phyloP scores from a whole-genome alignment of 2,113 vertebrate genomes.

The Burhinus bistriatus region DNA sequence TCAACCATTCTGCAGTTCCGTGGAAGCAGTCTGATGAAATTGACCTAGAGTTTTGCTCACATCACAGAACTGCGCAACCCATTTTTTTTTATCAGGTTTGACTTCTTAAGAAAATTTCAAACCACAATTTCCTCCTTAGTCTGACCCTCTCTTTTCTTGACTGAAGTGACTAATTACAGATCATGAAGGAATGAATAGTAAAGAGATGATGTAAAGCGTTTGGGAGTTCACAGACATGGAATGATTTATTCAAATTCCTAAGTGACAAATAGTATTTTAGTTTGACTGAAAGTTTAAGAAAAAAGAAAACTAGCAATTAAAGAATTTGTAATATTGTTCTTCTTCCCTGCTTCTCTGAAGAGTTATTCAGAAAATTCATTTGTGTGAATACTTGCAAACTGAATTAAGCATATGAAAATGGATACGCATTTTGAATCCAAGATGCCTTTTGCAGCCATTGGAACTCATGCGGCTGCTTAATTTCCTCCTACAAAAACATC shows the following conservation, averaged over 20 bases:
- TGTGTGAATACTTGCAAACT: neutral
- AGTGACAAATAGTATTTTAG: neutral
- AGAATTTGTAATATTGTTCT: neutral
- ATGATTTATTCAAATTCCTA: neutral
- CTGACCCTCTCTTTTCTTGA: neutral
- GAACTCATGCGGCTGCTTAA: neutral
- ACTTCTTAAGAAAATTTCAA: neutral
- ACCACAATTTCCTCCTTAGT: neutral
- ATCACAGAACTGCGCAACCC: neutral
- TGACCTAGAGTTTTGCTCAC: neutral
- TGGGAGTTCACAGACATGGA: neutral
- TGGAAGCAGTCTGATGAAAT: neutral
- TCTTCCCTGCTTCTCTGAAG: neutral
- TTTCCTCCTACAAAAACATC: neutral
- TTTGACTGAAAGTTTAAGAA: neutral
- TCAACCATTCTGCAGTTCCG: neutral
- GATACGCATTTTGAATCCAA: neutral
- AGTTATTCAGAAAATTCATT: neutral
- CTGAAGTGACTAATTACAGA: neutral
- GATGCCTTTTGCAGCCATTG: neutral
- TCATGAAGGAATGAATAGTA: neutral
- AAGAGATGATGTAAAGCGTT: neutral
- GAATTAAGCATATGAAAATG: neutral
- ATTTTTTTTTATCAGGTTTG: neutral
- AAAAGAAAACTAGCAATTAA: neutral